phyloP scores from a whole-genome alignment of 2,797 vertebrate genomes.

The Glyptemys insculpta region DNA sequence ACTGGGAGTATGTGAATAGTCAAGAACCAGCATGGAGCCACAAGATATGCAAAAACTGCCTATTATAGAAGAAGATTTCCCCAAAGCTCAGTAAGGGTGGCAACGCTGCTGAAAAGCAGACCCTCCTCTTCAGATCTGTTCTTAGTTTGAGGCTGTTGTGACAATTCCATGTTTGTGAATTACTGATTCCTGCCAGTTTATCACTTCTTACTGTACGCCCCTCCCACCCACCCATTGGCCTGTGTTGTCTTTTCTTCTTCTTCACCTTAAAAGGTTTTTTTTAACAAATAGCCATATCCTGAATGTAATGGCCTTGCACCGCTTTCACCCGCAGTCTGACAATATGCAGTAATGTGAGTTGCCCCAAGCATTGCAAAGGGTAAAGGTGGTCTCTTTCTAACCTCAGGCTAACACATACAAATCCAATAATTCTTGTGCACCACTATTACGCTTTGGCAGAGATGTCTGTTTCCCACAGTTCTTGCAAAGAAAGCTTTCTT shows the following conservation, averaged over 20 bases:
- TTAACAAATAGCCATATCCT: not conserved
- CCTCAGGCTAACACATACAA: not conserved
- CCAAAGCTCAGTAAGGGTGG: not conserved
- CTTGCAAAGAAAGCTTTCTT: not conserved
- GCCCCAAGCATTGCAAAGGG: conserved; percentile 6
- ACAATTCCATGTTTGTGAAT: not conserved
- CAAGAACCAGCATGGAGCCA: fast-evolving
- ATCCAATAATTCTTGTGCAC: not conserved
- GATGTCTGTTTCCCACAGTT: not conserved
- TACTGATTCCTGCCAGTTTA: not conserved
- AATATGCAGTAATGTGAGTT: not conserved
- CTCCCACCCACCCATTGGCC: not conserved
- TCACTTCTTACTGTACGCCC: not conserved
- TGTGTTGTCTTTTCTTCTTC: not conserved
- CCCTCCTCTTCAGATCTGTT: not conserved
- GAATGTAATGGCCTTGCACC: not conserved
- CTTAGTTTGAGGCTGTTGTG: not conserved
- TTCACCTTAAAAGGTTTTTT: conserved; percentile 16
- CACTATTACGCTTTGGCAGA: not conserved
- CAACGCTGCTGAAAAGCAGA: not conserved
- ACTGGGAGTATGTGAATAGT: not conserved
- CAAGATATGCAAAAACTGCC: not conserved
- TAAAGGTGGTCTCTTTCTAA: not conserved
- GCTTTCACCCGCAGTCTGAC: not conserved
- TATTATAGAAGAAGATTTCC: not conserved